Base-by-base conservation (phyloP, 2,113 vertebrate species). In the Anguilla japonica region DNA sequence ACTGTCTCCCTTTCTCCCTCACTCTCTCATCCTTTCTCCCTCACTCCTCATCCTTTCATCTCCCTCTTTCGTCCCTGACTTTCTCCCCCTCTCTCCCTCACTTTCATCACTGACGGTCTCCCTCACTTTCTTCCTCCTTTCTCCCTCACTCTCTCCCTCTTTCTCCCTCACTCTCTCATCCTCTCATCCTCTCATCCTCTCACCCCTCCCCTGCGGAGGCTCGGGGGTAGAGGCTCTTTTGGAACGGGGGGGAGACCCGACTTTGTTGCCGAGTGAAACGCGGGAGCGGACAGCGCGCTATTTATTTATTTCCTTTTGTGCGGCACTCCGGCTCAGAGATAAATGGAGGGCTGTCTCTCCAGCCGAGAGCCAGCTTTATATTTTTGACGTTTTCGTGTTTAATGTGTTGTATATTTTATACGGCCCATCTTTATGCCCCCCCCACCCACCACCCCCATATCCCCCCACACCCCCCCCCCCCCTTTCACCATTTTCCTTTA, bases 401-500 rank as follows among this genome's bases (percentile, higher is more conserved):
- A 96, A 95, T 95, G 95, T 88, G 89, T 93, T 95, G 92, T 95
- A 93, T 94, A 93, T 94, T 94, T 95, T 95, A 95, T 93, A 91
- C 41, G 85, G 89, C 91, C 83, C 89, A 81, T 94, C 91, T 95
- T 95, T 94, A 94, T 79, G 91, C 92, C 90, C 91, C 81, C 83
- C 87, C 93, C 93, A 34, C 34, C 34, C 34, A 34, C 34, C 34
- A 86, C 93, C 93, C 83, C 83, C 87, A 34, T 34, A 34, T 34
- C 34, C 34, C 34, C 83, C 83, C 87, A 93, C 93, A 46, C 92
- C 90, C 91, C 81, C 82, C 87, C 93, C 93, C 83, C 83, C 87
- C 93, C 93, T 95, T 95, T 95, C 95, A 95, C 92, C 96, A 95
- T 97, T 96, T 97, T 97, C 95, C 96, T 97, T 97, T 98, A 96